Conservation (phyloP, 2,888 invertebrate genomes). For the Esperia sulphurella region DNA sequence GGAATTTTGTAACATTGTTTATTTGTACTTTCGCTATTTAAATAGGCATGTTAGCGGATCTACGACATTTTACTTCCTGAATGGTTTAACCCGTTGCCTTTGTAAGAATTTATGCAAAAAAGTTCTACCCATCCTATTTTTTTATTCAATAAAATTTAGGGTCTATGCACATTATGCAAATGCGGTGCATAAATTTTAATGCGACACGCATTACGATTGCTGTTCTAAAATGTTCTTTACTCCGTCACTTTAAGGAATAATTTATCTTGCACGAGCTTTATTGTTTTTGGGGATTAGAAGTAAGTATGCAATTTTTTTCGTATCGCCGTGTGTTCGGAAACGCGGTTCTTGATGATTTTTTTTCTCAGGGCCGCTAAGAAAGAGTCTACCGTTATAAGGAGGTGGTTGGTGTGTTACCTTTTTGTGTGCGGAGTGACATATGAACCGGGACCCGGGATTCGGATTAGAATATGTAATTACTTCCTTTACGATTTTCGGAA, state of each 20-base stretch:
- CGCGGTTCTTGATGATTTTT: conserved; percentile 61
- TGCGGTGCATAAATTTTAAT: conserved; percentile 76
- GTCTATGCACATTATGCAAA: conserved; percentile 80
- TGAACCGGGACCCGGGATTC: conserved; percentile 66
- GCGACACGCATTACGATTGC: conserved; percentile 32
- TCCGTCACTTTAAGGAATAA: conserved; percentile 23
- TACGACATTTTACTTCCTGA: conserved; percentile 74
- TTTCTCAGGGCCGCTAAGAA: conserved; percentile 65
- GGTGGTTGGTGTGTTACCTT: conserved; percentile 48
- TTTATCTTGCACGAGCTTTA: conserved; percentile 27
- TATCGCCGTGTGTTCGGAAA: conserved; percentile 47
- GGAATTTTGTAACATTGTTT: conserved; percentile 20
- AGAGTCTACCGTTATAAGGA: conserved; percentile 66
- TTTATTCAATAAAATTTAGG: conserved; percentile 79
- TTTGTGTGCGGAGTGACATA: conserved; percentile 70
- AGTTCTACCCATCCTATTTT: conserved; percentile 80
- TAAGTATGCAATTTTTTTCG: conserved; percentile 69
- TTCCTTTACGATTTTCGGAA: conserved; percentile 78
- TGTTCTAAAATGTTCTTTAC: conserved; percentile 31
- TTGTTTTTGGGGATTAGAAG: conserved; percentile 58
- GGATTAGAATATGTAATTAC: conserved; percentile 79
- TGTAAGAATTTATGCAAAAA: conserved; percentile 80
- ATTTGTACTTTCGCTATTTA: conserved; percentile 42
- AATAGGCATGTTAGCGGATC: conserved; percentile 51
- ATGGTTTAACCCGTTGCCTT: conserved; percentile 78